These are phyloP conservation scores for Tiliqua scincoides DNA, from an alignment of 2,113 vertebrate species.

Conservation along the genomic window DNA sequence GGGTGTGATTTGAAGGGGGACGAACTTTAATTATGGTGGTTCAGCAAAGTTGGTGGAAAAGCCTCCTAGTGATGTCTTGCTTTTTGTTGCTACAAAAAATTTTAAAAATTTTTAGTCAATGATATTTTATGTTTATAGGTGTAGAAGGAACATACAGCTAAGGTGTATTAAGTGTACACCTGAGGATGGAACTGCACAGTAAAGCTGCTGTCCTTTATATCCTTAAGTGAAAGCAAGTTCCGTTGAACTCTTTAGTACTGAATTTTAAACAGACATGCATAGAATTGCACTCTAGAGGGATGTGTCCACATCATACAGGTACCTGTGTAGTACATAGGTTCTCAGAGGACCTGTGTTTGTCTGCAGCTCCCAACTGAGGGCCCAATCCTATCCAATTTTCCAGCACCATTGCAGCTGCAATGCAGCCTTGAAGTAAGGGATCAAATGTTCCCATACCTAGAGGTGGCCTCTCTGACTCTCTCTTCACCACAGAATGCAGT, in stretches of 20 bases:
- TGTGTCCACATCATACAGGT: too few species aligned
- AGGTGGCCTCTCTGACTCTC: too few species aligned
- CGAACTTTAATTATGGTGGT: background rate
- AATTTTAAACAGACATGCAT: too few species aligned
- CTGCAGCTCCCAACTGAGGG: background rate
- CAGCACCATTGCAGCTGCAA: too few species aligned
- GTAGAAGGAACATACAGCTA: background rate
- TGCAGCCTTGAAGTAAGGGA: too few species aligned
- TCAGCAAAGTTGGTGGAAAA: background rate
- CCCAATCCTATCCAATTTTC: too few species aligned
- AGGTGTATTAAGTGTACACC: background rate
- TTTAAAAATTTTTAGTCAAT: background rate
- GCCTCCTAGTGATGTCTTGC: background rate
- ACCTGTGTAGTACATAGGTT: background rate
- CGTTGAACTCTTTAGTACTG: too few species aligned
- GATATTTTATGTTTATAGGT: background rate
- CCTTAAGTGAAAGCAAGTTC: too few species aligned
- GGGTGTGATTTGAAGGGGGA: too few species aligned
- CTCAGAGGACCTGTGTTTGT: background rate
- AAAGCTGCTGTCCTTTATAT: background rate
- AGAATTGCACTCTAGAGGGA: too few species aligned
- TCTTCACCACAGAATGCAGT: too few species aligned
- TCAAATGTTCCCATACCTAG: too few species aligned
- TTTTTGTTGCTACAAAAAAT: background rate
- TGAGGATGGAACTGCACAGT: background rate